Base-by-base conservation (phyloP, 2,113 vertebrate genomes). In the Gallinago paraguaiae region DNA sequence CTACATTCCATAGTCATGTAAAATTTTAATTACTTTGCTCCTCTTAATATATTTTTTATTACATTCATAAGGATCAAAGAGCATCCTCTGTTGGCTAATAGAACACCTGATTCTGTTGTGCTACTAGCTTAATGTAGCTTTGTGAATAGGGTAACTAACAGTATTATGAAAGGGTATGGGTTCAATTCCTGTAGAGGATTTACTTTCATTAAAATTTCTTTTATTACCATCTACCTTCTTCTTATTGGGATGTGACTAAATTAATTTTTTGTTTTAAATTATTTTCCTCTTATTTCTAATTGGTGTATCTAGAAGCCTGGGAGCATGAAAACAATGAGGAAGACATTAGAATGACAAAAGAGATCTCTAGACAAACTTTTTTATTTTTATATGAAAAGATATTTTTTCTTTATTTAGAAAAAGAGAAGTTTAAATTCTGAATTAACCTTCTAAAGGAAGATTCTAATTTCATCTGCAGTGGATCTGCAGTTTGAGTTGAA, bases 1-100 rank as follows among this genome's bases (percentile, higher is more conserved):
- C 75, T 95, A 60, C 56, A 91, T 88, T 83, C 85, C 37, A 56
- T 45, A 90, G 69, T 74, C 23, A 91, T 86, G 83, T n/a, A 88
- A 91, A 94, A 92, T 80, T 90, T 85, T 97, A 95, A 96, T 97
- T 96, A 96, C 84, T 96, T 95, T 92, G 65, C 23, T 85, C 18
- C 37, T 91, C 85, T 86, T 88, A 96, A 92, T 96, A 92, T 95
- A 75, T 81, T 97, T 96, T 94, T 97, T 96, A 97, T 96, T 95
- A 48, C 75, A 72, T 96, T 92, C 90, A 78, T 92, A 90, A 92
- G 61, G 72, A 88, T 86, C 60, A 72, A 91, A 78, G 60, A 93
- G 23, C 78, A 96, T 91, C 45, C 96, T 94, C 97, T 76, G 48
- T 88, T 96, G 96, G 35, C 79, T 93, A 94, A 93, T 95, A 79